Conservation (phyloP, 2,888 invertebrate species). For the Anaspis maculata region DNA sequence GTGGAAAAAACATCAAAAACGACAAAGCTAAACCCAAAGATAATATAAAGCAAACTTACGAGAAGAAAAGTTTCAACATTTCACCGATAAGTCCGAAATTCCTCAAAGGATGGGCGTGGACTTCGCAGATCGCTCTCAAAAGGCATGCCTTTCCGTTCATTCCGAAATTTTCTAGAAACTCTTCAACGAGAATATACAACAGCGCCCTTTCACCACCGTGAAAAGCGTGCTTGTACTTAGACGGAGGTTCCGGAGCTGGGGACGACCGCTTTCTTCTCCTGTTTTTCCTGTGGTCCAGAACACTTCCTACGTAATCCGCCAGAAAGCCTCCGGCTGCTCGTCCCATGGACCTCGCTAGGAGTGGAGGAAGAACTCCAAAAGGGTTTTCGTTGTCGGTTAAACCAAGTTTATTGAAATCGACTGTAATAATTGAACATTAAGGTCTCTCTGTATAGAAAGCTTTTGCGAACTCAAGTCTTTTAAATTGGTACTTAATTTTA, state of each 20-base stretch:
- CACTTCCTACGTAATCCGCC: conserved; percentile 66
- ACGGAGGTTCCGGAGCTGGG: conserved; percentile 10
- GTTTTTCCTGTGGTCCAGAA: conserved; percentile 55
- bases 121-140: conserved; percentile 75
- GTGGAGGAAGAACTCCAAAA: conserved; percentile 68
- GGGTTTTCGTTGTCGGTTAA: conserved; percentile 85
- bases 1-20: too few species aligned
- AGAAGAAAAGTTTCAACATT: conserved; percentile 71
- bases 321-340: conserved; percentile 60
- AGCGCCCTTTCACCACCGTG: conserved; percentile 80
- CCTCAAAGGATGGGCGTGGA: conserved; percentile 68
- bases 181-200: conserved; percentile 69
- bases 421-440: conserved; percentile 52
- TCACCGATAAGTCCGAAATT: conserved; percentile 78
- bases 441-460: conserved; percentile 3
- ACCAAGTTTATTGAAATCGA: conserved; percentile 78
- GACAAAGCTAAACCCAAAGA: too few species aligned
- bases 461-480: too few species aligned
- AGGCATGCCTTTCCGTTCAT: conserved; percentile 76
- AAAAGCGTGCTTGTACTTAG: conserved; percentile 43
- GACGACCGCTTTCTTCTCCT: conserved; percentile 31
- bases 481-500: too few species aligned
- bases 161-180: conserved; percentile 71
- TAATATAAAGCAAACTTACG: too few species aligned
- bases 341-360: conserved; percentile 69